These are phyloP conservation scores for Diacarnus erythraeanus DNA, from an alignment of 37 sponge, comb jelly and placozoan species.

Conservation along the genomic window DNA sequence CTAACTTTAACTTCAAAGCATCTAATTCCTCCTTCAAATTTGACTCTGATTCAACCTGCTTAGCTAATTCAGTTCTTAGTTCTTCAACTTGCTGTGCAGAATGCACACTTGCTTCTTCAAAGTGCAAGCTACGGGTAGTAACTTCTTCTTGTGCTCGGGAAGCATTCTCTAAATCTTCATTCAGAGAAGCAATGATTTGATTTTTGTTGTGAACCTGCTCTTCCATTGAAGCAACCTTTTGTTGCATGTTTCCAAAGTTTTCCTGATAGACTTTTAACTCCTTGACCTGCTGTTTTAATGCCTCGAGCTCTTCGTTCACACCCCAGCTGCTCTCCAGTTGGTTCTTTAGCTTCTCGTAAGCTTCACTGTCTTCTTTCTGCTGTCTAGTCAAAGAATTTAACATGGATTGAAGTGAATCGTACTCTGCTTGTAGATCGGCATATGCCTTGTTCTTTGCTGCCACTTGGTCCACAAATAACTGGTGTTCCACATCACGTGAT, in stretches of 20 bases:
- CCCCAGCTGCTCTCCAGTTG: slow-evolving; percentile 27
- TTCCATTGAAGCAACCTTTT: slow-evolving; percentile 8
- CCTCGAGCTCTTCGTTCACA: slow-evolving; percentile 19
- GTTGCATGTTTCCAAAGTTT: neutral
- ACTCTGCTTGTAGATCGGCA: slow-evolving; percentile 25
- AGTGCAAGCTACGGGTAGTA: neutral
- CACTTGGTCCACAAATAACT: neutral
- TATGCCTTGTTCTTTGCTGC: slow-evolving; percentile 30
- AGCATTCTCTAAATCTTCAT: neutral
- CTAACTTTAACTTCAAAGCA: neutral
- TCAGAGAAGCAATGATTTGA: neutral
- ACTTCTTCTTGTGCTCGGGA: neutral
- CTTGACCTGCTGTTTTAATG: slow-evolving; percentile 16
- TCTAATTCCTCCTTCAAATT: neutral
- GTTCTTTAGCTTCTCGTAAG: slow-evolving; percentile 11
- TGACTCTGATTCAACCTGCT: neutral
- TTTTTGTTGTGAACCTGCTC: neutral
- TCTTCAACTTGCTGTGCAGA: slow-evolving; percentile 27
- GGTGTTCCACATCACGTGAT: neutral
- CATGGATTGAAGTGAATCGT: slow-evolving; percentile 34
- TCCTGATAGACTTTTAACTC: slow-evolving; percentile 5
- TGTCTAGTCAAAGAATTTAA: slow-evolving; percentile 21
- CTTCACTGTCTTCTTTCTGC: slow-evolving; percentile 1
- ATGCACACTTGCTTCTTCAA: slow-evolving; percentile 4
- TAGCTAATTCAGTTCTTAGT: neutral